Conservation (phyloP, 2,797 vertebrate species). For the Discoglossus pictus region DNA sequence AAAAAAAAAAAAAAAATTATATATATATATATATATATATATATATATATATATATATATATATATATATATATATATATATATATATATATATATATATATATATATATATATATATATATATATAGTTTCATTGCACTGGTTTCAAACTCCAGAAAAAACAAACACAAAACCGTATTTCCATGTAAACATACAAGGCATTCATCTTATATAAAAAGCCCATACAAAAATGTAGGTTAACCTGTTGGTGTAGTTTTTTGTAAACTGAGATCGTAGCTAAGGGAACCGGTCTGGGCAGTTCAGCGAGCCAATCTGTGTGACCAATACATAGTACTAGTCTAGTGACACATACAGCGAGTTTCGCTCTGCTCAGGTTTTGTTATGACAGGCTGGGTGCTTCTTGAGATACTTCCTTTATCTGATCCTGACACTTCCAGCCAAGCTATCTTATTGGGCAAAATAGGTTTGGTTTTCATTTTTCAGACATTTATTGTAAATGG, state of each 20-base stretch:
- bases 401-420: too few relatives aligned
- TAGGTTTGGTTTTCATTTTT: too few relatives aligned
- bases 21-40: too few relatives aligned
- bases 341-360: conserved; percentile 12
- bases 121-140: too few relatives aligned
- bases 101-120: too few relatives aligned
- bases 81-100: too few relatives aligned
- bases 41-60: too few relatives aligned
- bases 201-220: not conserved
- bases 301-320: conserved; percentile 1
- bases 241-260: conserved; percentile 7
- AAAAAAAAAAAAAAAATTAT: too few relatives aligned
- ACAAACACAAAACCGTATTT: not conserved
- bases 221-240: conserved; percentile 8
- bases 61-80: too few relatives aligned
- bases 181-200: not conserved
- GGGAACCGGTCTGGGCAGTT: conserved; percentile 36
- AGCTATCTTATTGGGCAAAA: conserved; percentile 4
- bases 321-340: not conserved
- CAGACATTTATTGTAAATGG: too few relatives aligned
- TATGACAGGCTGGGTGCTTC: not conserved
- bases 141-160: too few relatives aligned
- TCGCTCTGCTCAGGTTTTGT: conserved; percentile 26
- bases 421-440: conserved; percentile 5
- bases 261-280: not conserved